Base-by-base conservation (phyloP, 2,797 vertebrate genomes). In the Zalophus californianus region DNA sequence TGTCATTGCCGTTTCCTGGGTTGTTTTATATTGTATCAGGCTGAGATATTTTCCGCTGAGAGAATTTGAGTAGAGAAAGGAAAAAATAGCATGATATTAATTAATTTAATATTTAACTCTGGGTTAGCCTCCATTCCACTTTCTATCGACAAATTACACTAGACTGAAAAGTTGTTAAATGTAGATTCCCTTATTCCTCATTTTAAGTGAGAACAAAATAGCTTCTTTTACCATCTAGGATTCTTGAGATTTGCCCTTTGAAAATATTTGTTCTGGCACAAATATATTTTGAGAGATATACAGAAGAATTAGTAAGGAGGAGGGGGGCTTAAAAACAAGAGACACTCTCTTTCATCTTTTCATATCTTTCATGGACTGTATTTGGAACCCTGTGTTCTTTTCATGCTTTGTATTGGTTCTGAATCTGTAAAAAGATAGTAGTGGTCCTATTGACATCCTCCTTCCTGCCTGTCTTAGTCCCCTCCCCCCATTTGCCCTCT, bases 1-100 rank as follows among this genome's bases (percentile, higher is more conserved):
- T 95, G 58, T 68, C 73, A n/a, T 56, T 98, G 95, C 84, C 88
- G 70, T 77, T 78, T 97, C 97, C 41, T 48, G 41, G 72, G 29
- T 86, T 95, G 52, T 94, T 94, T 58, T 97, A 80, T 96, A 54
- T 78, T 56, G 35, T 82, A 52, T 93, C 48, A 14, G 0, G 72
- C 90, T 96, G 77, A 91, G 91, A 86, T 92, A 94, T 79, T 83
- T 66, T 94, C 64, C 87, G n/a, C 0, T 58, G 75, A 87, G 56
- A 84, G 14, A 93, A 84, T 86, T 62, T 93, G 82, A 92, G 44
- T 68, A 27, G 32, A 38, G 13, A 91, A 90, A 56, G 12, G 16
- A 20, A 64, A 84, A 91, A 78, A 54, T 48, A 73, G 3, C 9
- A 77, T 78, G 4, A 50, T 56, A 58, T 84, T 91, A 44, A 75